Evolutionary conservation across 2,797 vertebrate species (phyloP).

Genomic region (Periophthalmus magnuspinnatus): DNA sequence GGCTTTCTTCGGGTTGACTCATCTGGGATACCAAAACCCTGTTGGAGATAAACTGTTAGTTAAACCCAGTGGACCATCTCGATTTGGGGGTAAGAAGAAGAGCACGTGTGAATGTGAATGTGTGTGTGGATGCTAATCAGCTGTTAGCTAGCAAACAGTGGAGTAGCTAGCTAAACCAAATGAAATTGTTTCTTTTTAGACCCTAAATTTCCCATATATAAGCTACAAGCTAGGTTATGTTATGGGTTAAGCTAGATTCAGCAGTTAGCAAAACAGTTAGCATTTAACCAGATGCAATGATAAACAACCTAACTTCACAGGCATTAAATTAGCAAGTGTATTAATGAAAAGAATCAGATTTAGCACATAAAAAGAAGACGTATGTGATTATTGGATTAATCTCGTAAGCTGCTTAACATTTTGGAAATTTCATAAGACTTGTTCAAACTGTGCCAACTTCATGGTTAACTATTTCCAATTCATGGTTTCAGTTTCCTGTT

Average conservation of each 20-base stretch:
- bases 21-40: slow-evolving; percentile 76
- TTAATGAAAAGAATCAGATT: too few relatives aligned
- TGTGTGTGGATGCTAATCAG: not conserved
- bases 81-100: slow-evolving; percentile 32
- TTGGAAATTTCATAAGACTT: not conserved
- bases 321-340: too few relatives aligned
- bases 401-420: not conserved
- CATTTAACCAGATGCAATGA: too few relatives aligned
- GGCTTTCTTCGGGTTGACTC: slow-evolving; percentile 80
- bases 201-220: too few relatives aligned
- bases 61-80: slow-evolving; percentile 13
- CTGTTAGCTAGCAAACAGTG: not conserved
- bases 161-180: not conserved
- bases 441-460: not conserved
- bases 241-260: not conserved
- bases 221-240: not conserved
- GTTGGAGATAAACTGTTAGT: slow-evolving; percentile 56
- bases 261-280: too few relatives aligned
- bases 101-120: not conserved
- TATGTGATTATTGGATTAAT: not conserved
- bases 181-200: not conserved
- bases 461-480: not conserved
- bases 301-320: too few relatives aligned
- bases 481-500: not conserved
- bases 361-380: too few relatives aligned